A percentile compares a stretch with the other conserved stretches of the same genome.
These are phyloP conservation scores for Drosophila heteroneura DNA, from an alignment of 2,888 invertebrate species.

Conservation along the genomic window DNA sequence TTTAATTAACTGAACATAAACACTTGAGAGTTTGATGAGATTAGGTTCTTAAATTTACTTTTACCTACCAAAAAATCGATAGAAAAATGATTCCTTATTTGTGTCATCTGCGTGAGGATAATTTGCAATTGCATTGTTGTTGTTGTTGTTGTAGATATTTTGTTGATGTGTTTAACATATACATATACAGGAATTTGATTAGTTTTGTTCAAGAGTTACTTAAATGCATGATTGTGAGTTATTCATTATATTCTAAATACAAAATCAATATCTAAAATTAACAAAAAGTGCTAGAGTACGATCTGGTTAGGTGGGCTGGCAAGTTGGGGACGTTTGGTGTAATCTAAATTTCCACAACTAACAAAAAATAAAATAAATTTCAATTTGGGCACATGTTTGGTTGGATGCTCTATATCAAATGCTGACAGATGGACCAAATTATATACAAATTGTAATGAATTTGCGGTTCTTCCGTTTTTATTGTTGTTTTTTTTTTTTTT, in stretches of 20 bases:
- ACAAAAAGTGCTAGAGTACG: conserved; percentile 22
- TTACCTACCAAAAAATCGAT: conserved; percentile 78
- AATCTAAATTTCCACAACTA: neutral
- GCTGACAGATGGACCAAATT: conserved; percentile 13
- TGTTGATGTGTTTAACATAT: conserved; percentile 43
- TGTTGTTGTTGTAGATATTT: conserved; percentile 18
- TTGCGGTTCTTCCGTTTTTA: neutral
- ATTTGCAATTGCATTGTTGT: conserved; percentile 37
- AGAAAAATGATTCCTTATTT: conserved; percentile 74
- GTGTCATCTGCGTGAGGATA: conserved; percentile 73
- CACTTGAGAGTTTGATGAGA: conserved; percentile 38
- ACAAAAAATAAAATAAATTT: neutral
- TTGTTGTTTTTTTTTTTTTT: no score
- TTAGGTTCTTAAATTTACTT: conserved; percentile 23
- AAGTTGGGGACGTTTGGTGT: neutral
- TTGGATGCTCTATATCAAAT: conserved; percentile 13
- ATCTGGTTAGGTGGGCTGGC: neutral
- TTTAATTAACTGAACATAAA: conserved; percentile 75
- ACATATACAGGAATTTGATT: conserved; percentile 44
- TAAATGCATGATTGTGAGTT: conserved; percentile 48
- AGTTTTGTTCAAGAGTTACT: conserved; percentile 38
- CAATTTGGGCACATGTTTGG: neutral
- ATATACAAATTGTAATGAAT: conserved; percentile 16
- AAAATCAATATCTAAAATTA: conserved; percentile 18
- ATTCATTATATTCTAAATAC: conserved; percentile 8